Evolutionary conservation across 2,797 vertebrate species (phyloP), one percentile per base, ranked within the genome.

Genomic region (Octomys mimax): DNA sequence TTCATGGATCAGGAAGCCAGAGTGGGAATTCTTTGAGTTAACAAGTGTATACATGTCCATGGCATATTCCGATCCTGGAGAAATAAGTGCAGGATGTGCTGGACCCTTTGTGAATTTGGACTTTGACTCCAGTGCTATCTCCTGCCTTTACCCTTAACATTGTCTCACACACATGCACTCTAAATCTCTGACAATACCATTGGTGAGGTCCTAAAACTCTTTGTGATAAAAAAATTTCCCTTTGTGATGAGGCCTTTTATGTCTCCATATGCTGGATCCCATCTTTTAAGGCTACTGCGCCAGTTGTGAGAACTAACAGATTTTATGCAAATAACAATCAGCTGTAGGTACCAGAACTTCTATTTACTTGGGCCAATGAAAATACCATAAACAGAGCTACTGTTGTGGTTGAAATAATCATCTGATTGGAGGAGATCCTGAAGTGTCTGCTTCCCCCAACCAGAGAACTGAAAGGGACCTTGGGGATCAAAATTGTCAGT

Each of bases 351-450:
- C 49, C 79, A 88, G 18, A 62, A 49, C 21, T 86, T 95, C 61
- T 89, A 49, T 75, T 87, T 89, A 87, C 71, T 81, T 81, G 26
- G 28, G n/a, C 68, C 49, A 70, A 64, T 31, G 62, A 80, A 94
- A 77, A 6, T 46, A 80, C 33, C 62, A 73, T 66, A 71, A 84
- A 39, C 62, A 97, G 39, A 87, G 82, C 19, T 49, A 61, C 57
- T 78, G 12, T 49, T 68, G 3, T 95, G 42, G 71, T 46, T 87
- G 46, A 26, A 92, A 84, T 84, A 52, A 83, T 94, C 73, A 57
- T 83, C 6, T 36, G 64, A 52, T 57, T 70, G 22, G 28, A 89
- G 46, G 54, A 92, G 18, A 57, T 33, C 46, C 42, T 86, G 22
- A 26, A 59, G 68, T 39, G 62, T 73, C 39, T 86, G 28, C 22